Conservation (phyloP, 2,888 invertebrate genomes). For the Himalopsyche japonica region DNA sequence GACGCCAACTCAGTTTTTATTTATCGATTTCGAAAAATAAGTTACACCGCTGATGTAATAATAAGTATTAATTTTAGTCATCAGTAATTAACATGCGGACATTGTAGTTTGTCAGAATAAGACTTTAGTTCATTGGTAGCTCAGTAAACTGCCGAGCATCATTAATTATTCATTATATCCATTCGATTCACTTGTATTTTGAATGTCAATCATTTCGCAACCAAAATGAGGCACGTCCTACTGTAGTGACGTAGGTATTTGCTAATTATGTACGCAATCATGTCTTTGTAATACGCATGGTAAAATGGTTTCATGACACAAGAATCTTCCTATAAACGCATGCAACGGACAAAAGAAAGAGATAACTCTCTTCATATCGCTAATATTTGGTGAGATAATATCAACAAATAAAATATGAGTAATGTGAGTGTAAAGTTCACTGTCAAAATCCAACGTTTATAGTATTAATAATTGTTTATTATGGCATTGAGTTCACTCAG, state of each 20-base stretch:
- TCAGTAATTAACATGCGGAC: neutral
- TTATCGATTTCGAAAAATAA: neutral
- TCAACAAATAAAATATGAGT: too few relatives aligned
- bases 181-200: neutral
- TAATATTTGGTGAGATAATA: too few relatives aligned
- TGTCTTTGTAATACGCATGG: neutral
- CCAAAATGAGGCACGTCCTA: neutral
- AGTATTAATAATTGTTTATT: too few relatives aligned
- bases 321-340: too few relatives aligned
- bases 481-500: too few relatives aligned
- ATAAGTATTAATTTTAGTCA: neutral
- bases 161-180: slow-evolving; percentile 2
- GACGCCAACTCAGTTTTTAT: too few relatives aligned
- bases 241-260: neutral
- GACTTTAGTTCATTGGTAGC: neutral
- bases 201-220: neutral
- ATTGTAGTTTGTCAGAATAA: neutral
- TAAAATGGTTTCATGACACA: neutral
- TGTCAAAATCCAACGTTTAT: too few relatives aligned
- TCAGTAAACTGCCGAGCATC: neutral
- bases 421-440: too few relatives aligned
- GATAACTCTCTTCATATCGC: too few relatives aligned
- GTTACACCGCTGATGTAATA: neutral
- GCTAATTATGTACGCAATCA: neutral
- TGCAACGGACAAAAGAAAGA: too few relatives aligned